phyloP scores from a whole-genome alignment of 2,888 invertebrate species.

The Linhomoeus sp. region DNA sequence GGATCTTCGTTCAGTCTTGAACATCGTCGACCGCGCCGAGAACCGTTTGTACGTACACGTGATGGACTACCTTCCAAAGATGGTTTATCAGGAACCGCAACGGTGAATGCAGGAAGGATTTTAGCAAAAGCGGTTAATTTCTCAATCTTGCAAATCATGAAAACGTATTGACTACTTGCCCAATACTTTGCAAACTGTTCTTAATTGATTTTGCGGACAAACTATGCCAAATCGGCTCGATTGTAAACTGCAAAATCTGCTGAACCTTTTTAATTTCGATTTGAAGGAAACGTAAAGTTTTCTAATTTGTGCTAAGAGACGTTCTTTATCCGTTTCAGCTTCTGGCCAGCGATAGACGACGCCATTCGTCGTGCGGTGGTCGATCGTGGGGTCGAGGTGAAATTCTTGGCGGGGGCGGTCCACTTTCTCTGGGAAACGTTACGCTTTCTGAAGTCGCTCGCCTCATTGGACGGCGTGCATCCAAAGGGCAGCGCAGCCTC shows the following conservation, averaged over 20 bases:
- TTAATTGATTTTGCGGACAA: too few species aligned
- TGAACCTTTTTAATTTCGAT: too few species aligned
- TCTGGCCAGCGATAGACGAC: conserved; percentile 80
- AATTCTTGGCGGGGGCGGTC: conserved; percentile 60
- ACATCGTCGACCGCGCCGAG: conserved; percentile 57
- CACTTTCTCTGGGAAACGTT: conserved; percentile 58
- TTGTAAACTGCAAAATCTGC: too few species aligned
- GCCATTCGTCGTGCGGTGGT: conserved; percentile 60
- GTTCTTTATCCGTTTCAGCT: conserved; percentile 39
- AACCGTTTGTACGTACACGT: conserved; percentile 75
- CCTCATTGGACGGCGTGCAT: too few species aligned
- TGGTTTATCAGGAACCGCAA: conserved; percentile 47
- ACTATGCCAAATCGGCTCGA: too few species aligned
- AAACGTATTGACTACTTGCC: too few species aligned
- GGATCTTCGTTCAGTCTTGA: conserved; percentile 63
- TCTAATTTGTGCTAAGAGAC: too few species aligned
- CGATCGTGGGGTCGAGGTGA: conserved; percentile 54
- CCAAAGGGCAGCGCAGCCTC: conserved; percentile 15
- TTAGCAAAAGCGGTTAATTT: too few species aligned
- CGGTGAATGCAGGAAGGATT: too few species aligned
- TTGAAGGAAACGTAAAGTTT: too few species aligned
- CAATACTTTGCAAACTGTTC: too few species aligned
- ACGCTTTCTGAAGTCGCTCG: conserved; percentile 43
- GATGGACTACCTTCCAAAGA: conserved; percentile 81
- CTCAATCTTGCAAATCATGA: too few species aligned